Conservation (phyloP, 1,140 invertebrate genomes). For the Zaprionus davidi region DNA sequence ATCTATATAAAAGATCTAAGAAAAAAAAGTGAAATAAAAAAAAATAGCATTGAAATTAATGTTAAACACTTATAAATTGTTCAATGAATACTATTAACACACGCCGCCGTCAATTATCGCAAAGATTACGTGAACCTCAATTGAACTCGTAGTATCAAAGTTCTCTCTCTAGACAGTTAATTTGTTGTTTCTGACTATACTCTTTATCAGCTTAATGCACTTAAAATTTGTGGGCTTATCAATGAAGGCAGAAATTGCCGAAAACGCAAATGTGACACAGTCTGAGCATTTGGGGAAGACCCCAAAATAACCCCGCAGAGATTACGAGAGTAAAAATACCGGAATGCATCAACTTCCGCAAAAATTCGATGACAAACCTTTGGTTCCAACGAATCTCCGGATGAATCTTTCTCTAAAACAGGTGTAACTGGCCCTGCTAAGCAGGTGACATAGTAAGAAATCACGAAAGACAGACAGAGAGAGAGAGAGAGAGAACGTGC, state of each 20-base stretch:
- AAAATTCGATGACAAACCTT: slow-evolving; percentile 64
- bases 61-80: slow-evolving; percentile 3
- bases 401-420: slow-evolving; percentile 67
- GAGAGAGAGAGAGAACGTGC: neutral
- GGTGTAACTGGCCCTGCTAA: slow-evolving; percentile 28
- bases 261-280: slow-evolving; percentile 28
- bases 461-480: slow-evolving; percentile 14
- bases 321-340: slow-evolving; percentile 30
- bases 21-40: neutral
- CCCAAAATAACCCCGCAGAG: slow-evolving; percentile 28
- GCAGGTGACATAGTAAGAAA: neutral
- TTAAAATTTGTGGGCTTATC: slow-evolving; percentile 26
- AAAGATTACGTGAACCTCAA: slow-evolving; percentile 17
- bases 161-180: slow-evolving; percentile 7
- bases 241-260: slow-evolving; percentile 1
- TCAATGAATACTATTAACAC: slow-evolving; percentile 8
- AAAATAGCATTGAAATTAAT: slow-evolving; percentile 3
- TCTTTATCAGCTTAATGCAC: neutral
- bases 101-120: slow-evolving; percentile 33
- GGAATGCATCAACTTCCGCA: slow-evolving; percentile 40
- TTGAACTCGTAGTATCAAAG: slow-evolving; percentile 50
- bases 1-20: slow-evolving; percentile 24
- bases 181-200: neutral
- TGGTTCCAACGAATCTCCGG: slow-evolving; percentile 55
- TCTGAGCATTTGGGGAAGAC: slow-evolving; percentile 16